phyloP scores from a whole-genome alignment of 23 tunicate species.

The Aplidium turbinatum region DNA sequence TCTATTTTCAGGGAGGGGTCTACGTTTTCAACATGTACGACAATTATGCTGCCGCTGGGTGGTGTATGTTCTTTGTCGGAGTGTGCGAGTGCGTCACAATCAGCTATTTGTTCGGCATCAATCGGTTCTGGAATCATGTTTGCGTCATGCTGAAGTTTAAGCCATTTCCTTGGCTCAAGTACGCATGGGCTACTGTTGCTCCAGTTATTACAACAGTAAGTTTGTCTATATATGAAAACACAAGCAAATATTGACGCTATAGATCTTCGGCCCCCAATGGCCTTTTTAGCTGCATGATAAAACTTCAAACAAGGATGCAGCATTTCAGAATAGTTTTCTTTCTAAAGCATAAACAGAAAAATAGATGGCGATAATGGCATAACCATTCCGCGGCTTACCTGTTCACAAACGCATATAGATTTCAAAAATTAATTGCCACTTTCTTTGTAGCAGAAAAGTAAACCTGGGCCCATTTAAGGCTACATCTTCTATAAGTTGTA shows the following conservation, averaged over 20 bases:
- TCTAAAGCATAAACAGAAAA: too few relatives aligned
- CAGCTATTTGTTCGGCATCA: conserved; percentile 59
- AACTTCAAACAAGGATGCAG: not conserved
- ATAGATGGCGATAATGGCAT: too few relatives aligned
- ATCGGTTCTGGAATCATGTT: conserved; percentile 53
- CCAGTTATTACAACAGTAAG: conserved; percentile 57
- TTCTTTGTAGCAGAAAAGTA: too few relatives aligned
- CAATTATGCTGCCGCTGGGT: conserved; percentile 76
- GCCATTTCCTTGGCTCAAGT: conserved; percentile 68
- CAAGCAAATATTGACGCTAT: not conserved
- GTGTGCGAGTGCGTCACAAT: conserved; percentile 57
- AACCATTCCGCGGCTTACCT: too few relatives aligned
- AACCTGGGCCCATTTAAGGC: too few relatives aligned
- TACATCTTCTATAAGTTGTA: too few relatives aligned
- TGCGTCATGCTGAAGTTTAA: conserved; percentile 66
- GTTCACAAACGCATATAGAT: too few relatives aligned
- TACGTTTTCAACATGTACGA: conserved; percentile 78
- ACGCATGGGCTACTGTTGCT: conserved; percentile 48
- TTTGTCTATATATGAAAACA: too few relatives aligned
- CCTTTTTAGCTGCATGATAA: not conserved
- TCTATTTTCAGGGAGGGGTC: too few relatives aligned
- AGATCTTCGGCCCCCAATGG: not conserved
- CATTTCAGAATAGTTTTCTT: too few relatives aligned
- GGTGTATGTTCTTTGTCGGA: conserved; percentile 77
- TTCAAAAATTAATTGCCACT: too few relatives aligned